Evolutionary conservation across 2,888 invertebrate genomes (phyloP).

Genomic region (Cephus nigrinus): DNA sequence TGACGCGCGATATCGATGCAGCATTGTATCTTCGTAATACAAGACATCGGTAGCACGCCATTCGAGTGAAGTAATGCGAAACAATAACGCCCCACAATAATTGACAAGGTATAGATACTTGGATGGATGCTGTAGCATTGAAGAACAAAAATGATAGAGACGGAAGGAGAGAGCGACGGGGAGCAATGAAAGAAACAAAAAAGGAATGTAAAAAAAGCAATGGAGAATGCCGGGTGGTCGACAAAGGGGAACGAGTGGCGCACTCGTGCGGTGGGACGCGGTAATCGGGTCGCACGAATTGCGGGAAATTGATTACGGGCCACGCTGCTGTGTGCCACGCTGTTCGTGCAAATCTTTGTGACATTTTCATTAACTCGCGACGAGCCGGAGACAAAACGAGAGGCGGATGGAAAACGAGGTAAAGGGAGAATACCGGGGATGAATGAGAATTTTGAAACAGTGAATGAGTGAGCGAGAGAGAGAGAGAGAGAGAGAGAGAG

Average conservation of each 20-base stretch:
- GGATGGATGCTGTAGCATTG: neutral
- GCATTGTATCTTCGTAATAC: neutral
- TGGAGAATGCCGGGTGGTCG: neutral
- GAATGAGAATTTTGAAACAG: neutral
- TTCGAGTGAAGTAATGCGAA: neutral
- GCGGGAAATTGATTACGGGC: slow-evolving; percentile 40
- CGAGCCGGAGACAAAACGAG: slow-evolving; percentile 27
- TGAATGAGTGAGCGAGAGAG: slow-evolving; percentile 10
- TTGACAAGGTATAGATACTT: too few relatives aligned
- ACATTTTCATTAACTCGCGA: slow-evolving; percentile 51
- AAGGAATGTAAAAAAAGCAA: neutral
- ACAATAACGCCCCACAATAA: neutral
- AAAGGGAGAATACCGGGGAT: neutral
- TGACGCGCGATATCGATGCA: neutral
- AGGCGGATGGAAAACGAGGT: slow-evolving; percentile 4
- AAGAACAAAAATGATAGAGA: slow-evolving; percentile 6
- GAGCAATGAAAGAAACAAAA: neutral
- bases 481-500: slow-evolving; percentile 14
- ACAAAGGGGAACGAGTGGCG: neutral
- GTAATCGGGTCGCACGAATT: slow-evolving; percentile 40
- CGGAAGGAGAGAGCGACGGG: neutral
- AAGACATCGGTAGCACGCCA: neutral
- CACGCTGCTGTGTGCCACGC: slow-evolving; percentile 7
- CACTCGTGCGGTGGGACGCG: neutral
- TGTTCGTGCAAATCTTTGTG: slow-evolving; percentile 47